These are phyloP conservation scores for Coilia nasus DNA, from an alignment of 2,797 vertebrate genomes.

Conservation along the genomic window DNA sequence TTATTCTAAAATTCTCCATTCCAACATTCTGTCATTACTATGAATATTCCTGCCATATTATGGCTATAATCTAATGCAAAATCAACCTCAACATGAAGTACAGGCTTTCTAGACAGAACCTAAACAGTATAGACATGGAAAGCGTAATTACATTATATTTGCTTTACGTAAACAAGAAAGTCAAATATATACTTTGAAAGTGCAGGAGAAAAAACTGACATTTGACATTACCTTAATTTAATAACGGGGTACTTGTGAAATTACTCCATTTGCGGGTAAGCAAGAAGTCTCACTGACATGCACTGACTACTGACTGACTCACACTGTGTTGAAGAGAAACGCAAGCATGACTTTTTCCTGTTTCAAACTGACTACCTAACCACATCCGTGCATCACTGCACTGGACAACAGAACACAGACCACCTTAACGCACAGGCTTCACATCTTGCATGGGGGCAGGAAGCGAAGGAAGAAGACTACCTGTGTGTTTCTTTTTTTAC, in stretches of 20 bases:
- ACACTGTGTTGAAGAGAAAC: background rate
- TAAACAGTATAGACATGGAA: background rate
- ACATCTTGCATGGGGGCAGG: background rate
- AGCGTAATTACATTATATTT: background rate
- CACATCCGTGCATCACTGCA: constrained; percentile 18
- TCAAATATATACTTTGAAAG: background rate
- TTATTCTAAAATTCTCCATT: background rate
- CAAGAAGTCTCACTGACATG: background rate
- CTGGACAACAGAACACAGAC: constrained; percentile 6
- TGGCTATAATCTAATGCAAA: background rate
- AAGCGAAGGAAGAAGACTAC: background rate
- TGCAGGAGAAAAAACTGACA: background rate
- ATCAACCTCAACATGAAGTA: background rate
- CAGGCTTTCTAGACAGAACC: background rate
- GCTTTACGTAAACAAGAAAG: background rate
- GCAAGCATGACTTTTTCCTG: constrained; percentile 22
- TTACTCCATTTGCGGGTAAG: background rate
- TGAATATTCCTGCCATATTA: background rate
- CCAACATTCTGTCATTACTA: background rate
- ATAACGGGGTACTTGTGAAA: background rate
- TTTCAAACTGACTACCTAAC: constrained; percentile 19
- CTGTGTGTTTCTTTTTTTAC: background rate
- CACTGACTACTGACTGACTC: background rate
- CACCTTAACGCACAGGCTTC: background rate
- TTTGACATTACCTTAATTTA: constrained; percentile 8